Percentiles rank a stretch among this genome's conserved stretches.
Evolutionary conservation across 2,888 invertebrate genomes (phyloP).

Genomic region (Gari tellinella): DNA sequence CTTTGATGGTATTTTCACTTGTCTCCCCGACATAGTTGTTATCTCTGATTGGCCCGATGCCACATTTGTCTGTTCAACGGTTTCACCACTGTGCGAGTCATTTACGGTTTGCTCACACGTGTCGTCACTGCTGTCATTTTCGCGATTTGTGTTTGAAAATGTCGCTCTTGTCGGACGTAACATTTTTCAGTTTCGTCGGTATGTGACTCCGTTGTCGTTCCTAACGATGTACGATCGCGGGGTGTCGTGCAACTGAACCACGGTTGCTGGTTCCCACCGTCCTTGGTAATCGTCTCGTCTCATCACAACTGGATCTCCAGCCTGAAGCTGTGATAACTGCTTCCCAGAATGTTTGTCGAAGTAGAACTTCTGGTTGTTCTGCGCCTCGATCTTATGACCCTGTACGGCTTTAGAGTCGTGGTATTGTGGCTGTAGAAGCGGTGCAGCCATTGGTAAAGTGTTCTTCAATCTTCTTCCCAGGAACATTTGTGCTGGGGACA

Average conservation of each 20-base stretch:
- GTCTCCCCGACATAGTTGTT: too few species aligned
- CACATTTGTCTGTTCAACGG: too few species aligned
- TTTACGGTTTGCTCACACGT: too few species aligned
- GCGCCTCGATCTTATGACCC: constrained; percentile 4
- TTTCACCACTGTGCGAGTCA: too few species aligned
- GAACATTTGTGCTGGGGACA: constrained; percentile 18
- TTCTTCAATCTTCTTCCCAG: constrained; percentile 25
- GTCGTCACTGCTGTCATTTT: too few species aligned
- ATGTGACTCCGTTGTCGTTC: background rate
- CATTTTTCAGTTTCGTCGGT: constrained; percentile 16
- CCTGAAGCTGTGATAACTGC: background rate
- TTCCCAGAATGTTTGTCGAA: constrained; percentile 1
- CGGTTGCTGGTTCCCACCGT: constrained; percentile 2
- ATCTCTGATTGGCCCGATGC: too few species aligned
- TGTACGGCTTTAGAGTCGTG: background rate
- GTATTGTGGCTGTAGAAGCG: constrained; percentile 30
- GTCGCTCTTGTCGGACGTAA: constrained; percentile 15
- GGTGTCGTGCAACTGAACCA: background rate
- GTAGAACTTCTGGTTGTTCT: constrained; percentile 11
- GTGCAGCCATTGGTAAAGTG: constrained; percentile 29
- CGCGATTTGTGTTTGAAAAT: too few species aligned
- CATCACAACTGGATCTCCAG: constrained; percentile 1
- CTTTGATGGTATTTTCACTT: too few species aligned
- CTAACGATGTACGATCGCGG: constrained; percentile 22
- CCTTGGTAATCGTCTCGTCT: background rate